phyloP scores from a whole-genome alignment of 2,797 vertebrate species.

The Typhlichthys eigenmanni region DNA sequence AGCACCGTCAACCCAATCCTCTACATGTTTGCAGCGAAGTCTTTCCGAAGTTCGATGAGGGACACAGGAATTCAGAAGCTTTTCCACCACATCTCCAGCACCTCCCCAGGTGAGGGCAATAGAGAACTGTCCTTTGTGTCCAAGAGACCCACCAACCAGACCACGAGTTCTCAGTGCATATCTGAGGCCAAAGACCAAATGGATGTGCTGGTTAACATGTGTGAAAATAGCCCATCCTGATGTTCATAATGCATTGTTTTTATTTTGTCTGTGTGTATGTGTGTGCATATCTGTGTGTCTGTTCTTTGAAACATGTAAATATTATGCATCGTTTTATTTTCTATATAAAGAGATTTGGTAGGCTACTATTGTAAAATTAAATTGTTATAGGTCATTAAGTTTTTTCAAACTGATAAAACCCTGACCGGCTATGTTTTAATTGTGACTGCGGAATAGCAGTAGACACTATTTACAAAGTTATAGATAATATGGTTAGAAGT shows the following conservation, averaged over 20 bases:
- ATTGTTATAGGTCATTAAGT: no score
- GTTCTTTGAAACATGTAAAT: background rate
- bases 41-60: conserved; percentile 77
- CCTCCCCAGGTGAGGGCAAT: conserved; percentile 71
- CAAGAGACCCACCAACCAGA: conserved; percentile 70
- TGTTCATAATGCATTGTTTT: background rate
- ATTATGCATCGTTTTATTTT: background rate
- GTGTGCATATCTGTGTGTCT: conserved; percentile 10
- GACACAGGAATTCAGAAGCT: conserved; percentile 82
- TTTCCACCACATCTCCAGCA: conserved; percentile 83
- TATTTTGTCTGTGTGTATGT: conserved; percentile 1
- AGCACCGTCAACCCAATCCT: conserved; percentile 86
- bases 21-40: conserved; percentile 85
- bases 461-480: no score
- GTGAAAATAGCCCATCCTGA: conserved; percentile 56
- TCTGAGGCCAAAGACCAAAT: conserved; percentile 64
- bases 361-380: conserved; percentile 1
- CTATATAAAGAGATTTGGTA: background rate
- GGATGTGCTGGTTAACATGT: conserved; percentile 65
- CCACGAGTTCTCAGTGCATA: conserved; percentile 57
- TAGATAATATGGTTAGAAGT: no score
- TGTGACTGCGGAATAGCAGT: background rate
- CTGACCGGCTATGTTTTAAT: background rate
- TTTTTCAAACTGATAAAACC: no score
- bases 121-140: conserved; percentile 77